Evolutionary conservation across 2,113 vertebrate species (phyloP), one percentile per base, ranked within the genome.

Genomic region (Peromyscus leucopus): DNA sequence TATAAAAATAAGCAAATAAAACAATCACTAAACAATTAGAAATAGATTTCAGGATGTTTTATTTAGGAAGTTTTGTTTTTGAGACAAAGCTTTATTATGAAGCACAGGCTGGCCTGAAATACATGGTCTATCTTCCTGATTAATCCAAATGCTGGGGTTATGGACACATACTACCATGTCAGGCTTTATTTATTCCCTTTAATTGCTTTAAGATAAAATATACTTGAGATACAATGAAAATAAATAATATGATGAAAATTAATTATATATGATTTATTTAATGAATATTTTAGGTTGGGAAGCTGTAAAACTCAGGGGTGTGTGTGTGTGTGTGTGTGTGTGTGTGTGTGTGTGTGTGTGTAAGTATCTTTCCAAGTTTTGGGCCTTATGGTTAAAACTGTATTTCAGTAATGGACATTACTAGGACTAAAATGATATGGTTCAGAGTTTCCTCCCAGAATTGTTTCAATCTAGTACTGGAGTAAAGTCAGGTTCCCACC

Each of bases 391-490:
- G 84, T 85, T 90, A 83, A 91, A 91, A 82, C 57, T 26, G 1
- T 63, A 8, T 76, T 93, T 90, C 85, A 90, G 46, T 91, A 87
- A 78, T 76, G 75, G 7, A 74, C 93, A 10, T 75, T 90, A 85
- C 12, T 86, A 82, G 51, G 84, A 94, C 8, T 80, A 12, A 75
- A 80, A 24, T 93, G 55, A 91, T 26, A 67, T 89, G 31, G 39
- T 26, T 57, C 76, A 39, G n/a, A 71, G n/a, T 96, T 93, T 59
- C 89, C 76, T 13, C 21, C 63, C 79, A 48, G 87, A 42, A 42
- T 42, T 42, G 42, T 42, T 42, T 42, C 42, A 42, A 42, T 42
- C 42, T 42, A 42, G 59, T 46, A 22, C 1, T 76, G 10, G 69
- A 92, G 76, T 95, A 75, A 87, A 31, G 22, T 96, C 67, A 80